A percentile compares a stretch with the other conserved stretches of the same genome.
phyloP scores from a whole-genome alignment of 64 coral and sea anemone species.

The Trachythela sp. region DNA sequence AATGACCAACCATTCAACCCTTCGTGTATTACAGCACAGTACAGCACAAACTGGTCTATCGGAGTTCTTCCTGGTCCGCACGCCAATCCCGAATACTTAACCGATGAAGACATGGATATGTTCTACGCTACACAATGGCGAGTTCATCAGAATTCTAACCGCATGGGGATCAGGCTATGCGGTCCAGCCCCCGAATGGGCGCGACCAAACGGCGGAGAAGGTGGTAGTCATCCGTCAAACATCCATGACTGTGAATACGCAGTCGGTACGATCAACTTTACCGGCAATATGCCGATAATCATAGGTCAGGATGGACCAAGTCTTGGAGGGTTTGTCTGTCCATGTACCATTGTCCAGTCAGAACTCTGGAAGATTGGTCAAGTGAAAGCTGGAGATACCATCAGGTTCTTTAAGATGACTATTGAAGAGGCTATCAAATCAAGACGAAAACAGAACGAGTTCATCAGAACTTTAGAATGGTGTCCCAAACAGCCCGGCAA shows the following conservation, averaged over 20 bases:
- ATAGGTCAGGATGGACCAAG: conserved; percentile 60
- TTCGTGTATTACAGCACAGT: background rate
- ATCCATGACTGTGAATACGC: conserved; percentile 59
- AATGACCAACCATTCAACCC: no score
- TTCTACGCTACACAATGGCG: conserved; percentile 54
- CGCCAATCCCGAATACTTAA: conserved; percentile 52
- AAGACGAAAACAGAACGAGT: background rate
- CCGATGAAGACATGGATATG: conserved; percentile 43
- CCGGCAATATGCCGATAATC: conserved; percentile 63
- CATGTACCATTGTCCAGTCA: conserved; percentile 46
- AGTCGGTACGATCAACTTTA: conserved; percentile 58
- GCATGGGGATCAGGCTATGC: conserved; percentile 44
- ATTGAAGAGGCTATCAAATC: conserved; percentile 31
- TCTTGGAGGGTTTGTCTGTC: conserved; percentile 61
- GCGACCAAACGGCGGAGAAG: conserved; percentile 47
- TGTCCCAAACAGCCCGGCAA: background rate
- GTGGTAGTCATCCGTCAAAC: conserved; percentile 62
- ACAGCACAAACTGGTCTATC: conserved; percentile 41
- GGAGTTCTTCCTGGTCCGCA: conserved; percentile 62
- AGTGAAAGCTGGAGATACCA: conserved; percentile 33
- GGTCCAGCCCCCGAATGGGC: conserved; percentile 48
- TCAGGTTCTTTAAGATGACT: conserved; percentile 35
- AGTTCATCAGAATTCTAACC: conserved; percentile 57
- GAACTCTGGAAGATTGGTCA: conserved; percentile 58
- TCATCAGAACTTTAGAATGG: background rate